phyloP scores from a whole-genome alignment of 2,797 vertebrate species.

The Agapornis canus region DNA sequence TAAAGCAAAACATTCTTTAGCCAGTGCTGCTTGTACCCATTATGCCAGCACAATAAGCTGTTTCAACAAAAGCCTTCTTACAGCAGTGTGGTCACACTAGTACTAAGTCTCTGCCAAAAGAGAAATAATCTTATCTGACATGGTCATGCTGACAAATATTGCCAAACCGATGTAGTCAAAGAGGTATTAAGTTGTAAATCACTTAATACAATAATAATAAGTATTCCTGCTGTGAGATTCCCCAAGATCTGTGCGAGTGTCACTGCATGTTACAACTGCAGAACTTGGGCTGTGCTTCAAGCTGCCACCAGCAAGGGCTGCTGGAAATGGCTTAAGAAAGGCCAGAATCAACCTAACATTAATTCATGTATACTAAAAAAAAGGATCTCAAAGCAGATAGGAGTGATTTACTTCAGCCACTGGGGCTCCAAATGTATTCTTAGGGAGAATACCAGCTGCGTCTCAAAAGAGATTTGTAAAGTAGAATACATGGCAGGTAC shows the following conservation, averaged over 20 bases:
- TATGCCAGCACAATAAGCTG: not conserved
- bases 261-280: not conserved
- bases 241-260: not conserved
- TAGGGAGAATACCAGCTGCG: not conserved
- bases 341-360: not conserved
- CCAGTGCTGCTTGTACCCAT: not conserved
- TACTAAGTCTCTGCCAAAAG: not conserved
- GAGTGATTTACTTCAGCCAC: not conserved
- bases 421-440: not conserved
- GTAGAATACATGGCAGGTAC: not conserved
- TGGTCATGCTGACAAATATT: not conserved
- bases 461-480: not conserved
- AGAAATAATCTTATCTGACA: conserved; percentile 7
- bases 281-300: not conserved
- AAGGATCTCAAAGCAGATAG: not conserved
- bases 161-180: not conserved
- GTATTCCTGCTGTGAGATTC: not conserved
- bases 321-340: not conserved
- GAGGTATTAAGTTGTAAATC: conserved; percentile 14
- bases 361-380: not conserved
- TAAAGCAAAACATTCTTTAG: conserved; percentile 23
- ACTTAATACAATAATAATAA: not conserved
- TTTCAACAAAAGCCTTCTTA: not conserved
- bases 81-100: not conserved
- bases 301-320: not conserved